phyloP scores from a whole-genome alignment of 2,797 vertebrate species.

The Typhlichthys eigenmanni region DNA sequence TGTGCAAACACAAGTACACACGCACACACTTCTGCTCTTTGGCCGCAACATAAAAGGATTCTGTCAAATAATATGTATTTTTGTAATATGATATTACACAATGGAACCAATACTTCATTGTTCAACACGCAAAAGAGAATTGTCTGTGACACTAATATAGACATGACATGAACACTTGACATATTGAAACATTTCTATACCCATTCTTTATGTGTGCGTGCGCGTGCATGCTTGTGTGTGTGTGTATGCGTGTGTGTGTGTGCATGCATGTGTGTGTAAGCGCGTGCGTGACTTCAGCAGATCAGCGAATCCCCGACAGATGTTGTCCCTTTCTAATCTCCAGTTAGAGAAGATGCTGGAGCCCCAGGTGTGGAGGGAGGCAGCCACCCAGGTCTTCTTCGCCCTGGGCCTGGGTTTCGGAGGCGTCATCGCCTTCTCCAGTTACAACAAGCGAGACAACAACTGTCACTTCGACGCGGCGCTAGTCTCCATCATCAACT shows the following conservation, averaged over 20 bases:
- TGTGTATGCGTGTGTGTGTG: too few relatives aligned
- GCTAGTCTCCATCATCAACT: slow-evolving; percentile 94
- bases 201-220: too few relatives aligned
- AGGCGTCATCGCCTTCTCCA: slow-evolving; percentile 97
- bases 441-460: slow-evolving; percentile 98
- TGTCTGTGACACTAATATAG: background rate
- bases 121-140: background rate
- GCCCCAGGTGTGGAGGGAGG: slow-evolving; percentile 96
- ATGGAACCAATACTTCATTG: too few relatives aligned
- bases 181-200: background rate
- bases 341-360: slow-evolving; percentile 98
- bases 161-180: background rate
- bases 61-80: too few relatives aligned
- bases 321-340: background rate
- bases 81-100: too few relatives aligned
- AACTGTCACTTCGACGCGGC: slow-evolving; percentile 97
- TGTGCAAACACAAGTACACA: too few relatives aligned
- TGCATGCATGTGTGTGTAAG: too few relatives aligned
- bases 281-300: too few relatives aligned
- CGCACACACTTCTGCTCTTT: too few relatives aligned
- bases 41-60: too few relatives aligned
- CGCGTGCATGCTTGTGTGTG: too few relatives aligned
- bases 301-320: background rate
- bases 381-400: slow-evolving; percentile 96
- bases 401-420: slow-evolving; percentile 94